Percentiles rank a stretch among this genome's conserved stretches.
Conservation (phyloP, 2,113 vertebrate genomes). For the Archocentrus centrarchus region DNA sequence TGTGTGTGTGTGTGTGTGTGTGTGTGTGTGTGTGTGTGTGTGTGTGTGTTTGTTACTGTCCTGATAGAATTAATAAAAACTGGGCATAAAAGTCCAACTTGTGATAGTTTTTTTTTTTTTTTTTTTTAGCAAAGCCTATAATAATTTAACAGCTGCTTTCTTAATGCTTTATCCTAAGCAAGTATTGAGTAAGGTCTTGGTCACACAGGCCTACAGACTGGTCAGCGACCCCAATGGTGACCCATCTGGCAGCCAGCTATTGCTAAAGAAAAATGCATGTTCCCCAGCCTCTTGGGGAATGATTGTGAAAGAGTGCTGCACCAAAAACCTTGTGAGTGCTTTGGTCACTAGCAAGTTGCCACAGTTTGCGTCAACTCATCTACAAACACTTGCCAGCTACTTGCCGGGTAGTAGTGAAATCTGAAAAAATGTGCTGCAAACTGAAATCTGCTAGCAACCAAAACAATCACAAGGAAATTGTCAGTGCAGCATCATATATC, state of each 20-base stretch:
- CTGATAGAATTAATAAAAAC: too few relatives aligned
- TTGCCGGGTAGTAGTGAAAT: not conserved
- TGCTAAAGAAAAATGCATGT: too few relatives aligned
- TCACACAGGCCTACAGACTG: not conserved
- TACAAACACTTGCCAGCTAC: not conserved
- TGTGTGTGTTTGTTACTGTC: too few relatives aligned
- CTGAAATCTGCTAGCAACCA: not conserved
- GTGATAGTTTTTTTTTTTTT: too few relatives aligned
- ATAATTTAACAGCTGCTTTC: too few relatives aligned
- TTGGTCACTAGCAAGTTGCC: not conserved
- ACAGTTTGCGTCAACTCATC: not conserved
- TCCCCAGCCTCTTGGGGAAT: too few relatives aligned
- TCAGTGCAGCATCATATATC: not conserved
- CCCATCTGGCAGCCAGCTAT: not conserved
- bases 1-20: too few relatives aligned
- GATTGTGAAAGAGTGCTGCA: not conserved
- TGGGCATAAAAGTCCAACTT: too few relatives aligned
- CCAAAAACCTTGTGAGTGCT: not conserved
- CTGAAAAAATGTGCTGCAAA: not conserved
- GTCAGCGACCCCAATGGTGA: not conserved
- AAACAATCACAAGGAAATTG: not conserved
- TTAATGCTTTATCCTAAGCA: not conserved
- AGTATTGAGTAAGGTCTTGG: not conserved
- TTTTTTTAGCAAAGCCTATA: too few relatives aligned
- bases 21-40: too few relatives aligned